These are phyloP conservation scores for Calliopsis andreniformis DNA, from an alignment of 1,140 invertebrate species.

Conservation along the genomic window DNA sequence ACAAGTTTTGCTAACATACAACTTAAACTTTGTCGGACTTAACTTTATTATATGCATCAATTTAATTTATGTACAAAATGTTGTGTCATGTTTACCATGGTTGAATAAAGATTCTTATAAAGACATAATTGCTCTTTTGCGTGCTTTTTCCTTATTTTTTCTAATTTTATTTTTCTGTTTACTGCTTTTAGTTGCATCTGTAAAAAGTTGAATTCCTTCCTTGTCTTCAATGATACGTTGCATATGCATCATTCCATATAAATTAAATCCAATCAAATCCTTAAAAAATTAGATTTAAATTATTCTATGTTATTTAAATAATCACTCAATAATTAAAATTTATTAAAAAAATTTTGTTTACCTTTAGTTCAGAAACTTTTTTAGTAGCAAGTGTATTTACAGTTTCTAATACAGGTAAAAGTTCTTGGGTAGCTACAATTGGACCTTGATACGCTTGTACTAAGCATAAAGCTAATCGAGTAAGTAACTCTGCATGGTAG, in stretches of 20 bases:
- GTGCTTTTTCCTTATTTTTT: conserved; percentile 85
- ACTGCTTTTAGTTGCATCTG: conserved; percentile 87
- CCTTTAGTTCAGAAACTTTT: conserved; percentile 85
- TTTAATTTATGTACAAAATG: conserved; percentile 1
- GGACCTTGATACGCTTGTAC: conserved; percentile 93
- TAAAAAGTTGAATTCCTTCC: conserved; percentile 92
- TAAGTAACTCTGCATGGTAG: conserved; percentile 88
- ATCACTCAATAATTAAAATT: conserved; percentile 22
- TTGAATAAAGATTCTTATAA: conserved; percentile 59
- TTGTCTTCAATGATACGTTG: conserved; percentile 89
- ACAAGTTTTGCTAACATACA: too few species aligned
- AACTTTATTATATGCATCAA: conserved; percentile 16
- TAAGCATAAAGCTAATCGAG: conserved; percentile 89
- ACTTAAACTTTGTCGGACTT: too few species aligned
- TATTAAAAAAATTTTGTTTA: conserved; percentile 71
- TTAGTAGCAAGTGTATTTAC: conserved; percentile 84
- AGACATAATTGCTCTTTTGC: conserved; percentile 86
- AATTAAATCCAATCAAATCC: conserved; percentile 92
- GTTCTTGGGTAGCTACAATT: conserved; percentile 86
- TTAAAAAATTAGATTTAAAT: conserved; percentile 18
- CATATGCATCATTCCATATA: conserved; percentile 90
- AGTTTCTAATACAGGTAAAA: conserved; percentile 87
- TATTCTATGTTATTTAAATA: conserved; percentile 2
- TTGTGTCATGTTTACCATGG: neutral
- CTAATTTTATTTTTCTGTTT: conserved; percentile 86